Evolutionary conservation across 1,140 invertebrate species (phyloP).

Genomic region (Frieseomelitta varia): DNA sequence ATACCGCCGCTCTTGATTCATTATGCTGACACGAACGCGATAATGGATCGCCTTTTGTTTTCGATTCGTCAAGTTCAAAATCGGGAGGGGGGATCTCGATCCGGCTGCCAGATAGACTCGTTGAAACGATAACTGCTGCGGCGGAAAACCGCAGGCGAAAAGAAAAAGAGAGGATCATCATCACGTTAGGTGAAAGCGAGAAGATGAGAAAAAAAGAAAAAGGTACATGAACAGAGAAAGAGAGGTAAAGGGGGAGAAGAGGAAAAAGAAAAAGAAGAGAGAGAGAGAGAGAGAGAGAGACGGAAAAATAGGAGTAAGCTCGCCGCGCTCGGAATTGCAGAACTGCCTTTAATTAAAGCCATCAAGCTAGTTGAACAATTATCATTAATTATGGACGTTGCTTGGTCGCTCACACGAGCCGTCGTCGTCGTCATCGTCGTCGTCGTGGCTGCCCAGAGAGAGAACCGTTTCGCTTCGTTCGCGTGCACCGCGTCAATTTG

Average conservation of each 20-base stretch:
- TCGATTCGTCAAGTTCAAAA: slow-evolving; percentile 38
- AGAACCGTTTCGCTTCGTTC: slow-evolving; percentile 40
- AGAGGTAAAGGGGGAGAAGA: neutral
- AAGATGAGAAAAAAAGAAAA: neutral
- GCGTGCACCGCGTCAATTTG: slow-evolving; percentile 29
- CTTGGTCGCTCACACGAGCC: slow-evolving; percentile 51
- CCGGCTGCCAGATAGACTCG: slow-evolving; percentile 1
- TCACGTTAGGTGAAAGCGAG: neutral
- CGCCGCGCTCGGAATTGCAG: slow-evolving; percentile 51
- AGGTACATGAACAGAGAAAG: too few relatives aligned
- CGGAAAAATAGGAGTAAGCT: slow-evolving; percentile 40
- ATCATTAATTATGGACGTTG: slow-evolving; percentile 69
- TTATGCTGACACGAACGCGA: slow-evolving; percentile 36
- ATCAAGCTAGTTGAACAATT: slow-evolving; percentile 74
- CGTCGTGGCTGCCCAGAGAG: slow-evolving; percentile 18
- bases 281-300: slow-evolving; percentile 10
- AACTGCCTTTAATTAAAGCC: slow-evolving; percentile 69
- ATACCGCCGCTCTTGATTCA: slow-evolving; percentile 36
- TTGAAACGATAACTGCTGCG: slow-evolving; percentile 18
- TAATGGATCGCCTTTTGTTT: slow-evolving; percentile 45
- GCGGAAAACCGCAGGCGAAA: neutral
- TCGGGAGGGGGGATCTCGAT: neutral
- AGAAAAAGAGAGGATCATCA: too few relatives aligned
- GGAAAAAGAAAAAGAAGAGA: neutral
- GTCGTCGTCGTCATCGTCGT: slow-evolving; percentile 8